Base-by-base conservation (phyloP, 2,113 vertebrate genomes). In the Hippopotamus amphibius region DNA sequence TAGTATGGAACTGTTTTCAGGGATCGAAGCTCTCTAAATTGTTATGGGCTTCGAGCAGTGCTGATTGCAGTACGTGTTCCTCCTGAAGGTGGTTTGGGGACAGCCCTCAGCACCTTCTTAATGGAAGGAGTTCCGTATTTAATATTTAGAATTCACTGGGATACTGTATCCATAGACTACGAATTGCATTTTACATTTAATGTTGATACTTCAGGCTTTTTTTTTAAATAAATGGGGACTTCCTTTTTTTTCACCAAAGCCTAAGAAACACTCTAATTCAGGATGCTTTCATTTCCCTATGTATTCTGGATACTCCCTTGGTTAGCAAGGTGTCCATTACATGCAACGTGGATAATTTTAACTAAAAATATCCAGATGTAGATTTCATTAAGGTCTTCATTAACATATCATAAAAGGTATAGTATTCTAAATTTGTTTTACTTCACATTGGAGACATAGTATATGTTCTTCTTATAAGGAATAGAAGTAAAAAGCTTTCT, bases 381-480 rank as follows among this genome's bases (percentile, higher is more conserved):
- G 55, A 82, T 71, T 90, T n/a, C 50, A 68, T 24, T 68, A 74
- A 87, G 17, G 50, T 93, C 19, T 95, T 92, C 22, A 79, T 81
- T 68, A 77, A 68, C 28, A 55, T 66, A 88, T 50, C 63, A 92
- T 77, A 46, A 66, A 46, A 80, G 0, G 3, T 63, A 83, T 79
- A 80, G 61, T 41, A 53, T 82, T 84, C 17, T 59, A 93, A 86
- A 88, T 77, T 66, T 82, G 63, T 69, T 93, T 88, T 80, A 71
- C 61, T 88, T 87, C 74, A 76, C 11, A 90, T 30, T 76, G 33
- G 82, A 92, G 50, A 90, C 4, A 12, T 48, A 66, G 12, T 71
- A 65, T 79, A 74, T 63, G 30, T 72, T 87, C 37, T 82, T 92
- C 79, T 88, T 43, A 53, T 79, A 86, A 95, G 37, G 11, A 96